Conservation (phyloP, 1,140 invertebrate genomes). For the Danaus melanippus region DNA sequence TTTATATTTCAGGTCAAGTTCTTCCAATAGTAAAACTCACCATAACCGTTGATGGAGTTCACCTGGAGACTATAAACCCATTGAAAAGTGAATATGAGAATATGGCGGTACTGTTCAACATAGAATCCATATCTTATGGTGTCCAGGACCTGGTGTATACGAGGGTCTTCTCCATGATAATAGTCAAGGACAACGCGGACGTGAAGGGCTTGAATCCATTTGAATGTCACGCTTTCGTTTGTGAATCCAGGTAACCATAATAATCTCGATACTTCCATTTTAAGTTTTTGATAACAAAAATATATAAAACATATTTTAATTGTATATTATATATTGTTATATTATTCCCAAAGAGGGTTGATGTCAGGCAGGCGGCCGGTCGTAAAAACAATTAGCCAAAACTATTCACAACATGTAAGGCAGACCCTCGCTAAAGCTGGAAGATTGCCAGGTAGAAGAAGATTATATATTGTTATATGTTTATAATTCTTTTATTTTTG, state of each 20-base stretch:
- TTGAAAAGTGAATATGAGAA: constrained; percentile 59
- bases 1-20: constrained; percentile 72
- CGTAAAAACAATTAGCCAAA: too few species aligned
- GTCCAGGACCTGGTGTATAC: constrained; percentile 95
- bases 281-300: too few species aligned
- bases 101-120: constrained; percentile 76
- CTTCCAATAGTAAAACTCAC: constrained; percentile 83
- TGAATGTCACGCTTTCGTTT: constrained; percentile 94
- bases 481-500: too few species aligned
- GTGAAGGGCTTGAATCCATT: constrained; percentile 79
- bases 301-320: too few species aligned
- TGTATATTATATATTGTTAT: too few species aligned
- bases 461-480: too few species aligned
- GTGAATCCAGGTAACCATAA: constrained; percentile 82
- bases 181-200: constrained; percentile 82
- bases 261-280: too few species aligned
- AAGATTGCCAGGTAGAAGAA: too few species aligned
- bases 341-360: too few species aligned
- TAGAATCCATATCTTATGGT: constrained; percentile 89
- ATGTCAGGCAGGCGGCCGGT: too few species aligned
- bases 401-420: too few species aligned
- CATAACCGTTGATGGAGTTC: constrained; percentile 82
- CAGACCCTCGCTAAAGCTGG: too few species aligned
- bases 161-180: constrained; percentile 95
- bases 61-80: constrained; percentile 73